These are phyloP conservation scores for Callipepla californica DNA, from an alignment of 2,113 vertebrate species.

Conservation along the genomic window DNA sequence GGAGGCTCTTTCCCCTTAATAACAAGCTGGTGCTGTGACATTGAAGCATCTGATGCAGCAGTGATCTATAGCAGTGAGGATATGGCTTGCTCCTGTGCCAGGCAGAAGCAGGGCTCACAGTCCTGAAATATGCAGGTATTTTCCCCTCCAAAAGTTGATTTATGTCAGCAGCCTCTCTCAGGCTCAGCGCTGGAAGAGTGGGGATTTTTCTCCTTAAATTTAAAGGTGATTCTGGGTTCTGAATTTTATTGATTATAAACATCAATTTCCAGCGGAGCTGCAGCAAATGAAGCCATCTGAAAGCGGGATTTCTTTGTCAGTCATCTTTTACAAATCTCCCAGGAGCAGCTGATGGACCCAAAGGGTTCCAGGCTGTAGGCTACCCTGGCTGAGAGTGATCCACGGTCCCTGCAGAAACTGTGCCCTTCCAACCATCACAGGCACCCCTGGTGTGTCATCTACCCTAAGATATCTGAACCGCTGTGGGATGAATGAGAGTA, in stretches of 20 bases:
- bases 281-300: background rate
- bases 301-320: background rate
- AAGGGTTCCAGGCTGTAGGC: background rate
- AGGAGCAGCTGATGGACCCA: rapidly evolving
- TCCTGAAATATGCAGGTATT: background rate
- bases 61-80: background rate
- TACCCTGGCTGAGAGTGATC: background rate
- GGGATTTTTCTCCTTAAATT: background rate
- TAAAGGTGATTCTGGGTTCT: background rate
- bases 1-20: background rate
- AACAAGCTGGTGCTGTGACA: background rate
- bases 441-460: background rate
- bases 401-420: rapidly evolving
- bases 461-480: background rate
- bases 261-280: background rate
- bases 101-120: background rate
- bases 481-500: background rate
- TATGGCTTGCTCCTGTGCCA: background rate
- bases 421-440: background rate
- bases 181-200: rapidly evolving
- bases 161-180: background rate
- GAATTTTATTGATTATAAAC: background rate
- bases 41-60: background rate
- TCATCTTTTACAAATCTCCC: background rate
- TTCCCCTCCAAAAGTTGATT: background rate